phyloP scores from a whole-genome alignment of 2,888 invertebrate species.

The Protodeltote pygarga region DNA sequence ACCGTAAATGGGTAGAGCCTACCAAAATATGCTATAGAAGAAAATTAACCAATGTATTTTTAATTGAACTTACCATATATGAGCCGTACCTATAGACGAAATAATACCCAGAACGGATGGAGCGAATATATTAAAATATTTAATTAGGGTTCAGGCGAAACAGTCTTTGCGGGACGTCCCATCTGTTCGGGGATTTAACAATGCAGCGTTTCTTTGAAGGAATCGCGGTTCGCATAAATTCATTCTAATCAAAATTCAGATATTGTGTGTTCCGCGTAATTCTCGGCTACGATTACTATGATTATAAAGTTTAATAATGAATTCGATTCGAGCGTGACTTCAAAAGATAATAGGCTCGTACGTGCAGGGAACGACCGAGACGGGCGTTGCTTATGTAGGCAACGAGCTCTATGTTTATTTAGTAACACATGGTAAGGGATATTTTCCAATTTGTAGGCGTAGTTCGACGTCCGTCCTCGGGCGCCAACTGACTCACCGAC shows the following conservation, averaged over 20 bases:
- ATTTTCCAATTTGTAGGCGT: constrained; percentile 75
- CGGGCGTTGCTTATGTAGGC: constrained; percentile 50
- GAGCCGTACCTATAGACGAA: constrained; percentile 48
- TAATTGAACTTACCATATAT: constrained; percentile 59
- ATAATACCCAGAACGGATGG: constrained; percentile 66
- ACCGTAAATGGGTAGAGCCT: constrained; percentile 37
- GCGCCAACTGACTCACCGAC: constrained; percentile 80
- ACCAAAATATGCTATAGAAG: constrained; percentile 50
- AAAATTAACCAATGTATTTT: constrained; percentile 53
- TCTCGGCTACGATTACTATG: constrained; percentile 53
- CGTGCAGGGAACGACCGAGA: constrained; percentile 36
- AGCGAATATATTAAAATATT: constrained; percentile 80
- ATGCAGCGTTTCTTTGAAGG: constrained; percentile 71
- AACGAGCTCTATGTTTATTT: constrained; percentile 58
- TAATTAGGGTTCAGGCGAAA: constrained; percentile 75
- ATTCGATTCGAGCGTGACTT: constrained; percentile 61
- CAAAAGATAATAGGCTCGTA: constrained; percentile 54
- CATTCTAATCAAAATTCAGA: constrained; percentile 74
- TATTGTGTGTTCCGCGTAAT: constrained; percentile 62
- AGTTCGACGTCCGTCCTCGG: constrained; percentile 71
- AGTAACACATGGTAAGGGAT: constrained; percentile 69
- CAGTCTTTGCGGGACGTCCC: constrained; percentile 63
- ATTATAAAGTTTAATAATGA: constrained; percentile 59
- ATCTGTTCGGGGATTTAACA: constrained; percentile 67
- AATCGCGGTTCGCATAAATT: constrained; percentile 67